Base-by-base conservation (phyloP, 2,113 vertebrate species). In the Lophotis ruficrista region DNA sequence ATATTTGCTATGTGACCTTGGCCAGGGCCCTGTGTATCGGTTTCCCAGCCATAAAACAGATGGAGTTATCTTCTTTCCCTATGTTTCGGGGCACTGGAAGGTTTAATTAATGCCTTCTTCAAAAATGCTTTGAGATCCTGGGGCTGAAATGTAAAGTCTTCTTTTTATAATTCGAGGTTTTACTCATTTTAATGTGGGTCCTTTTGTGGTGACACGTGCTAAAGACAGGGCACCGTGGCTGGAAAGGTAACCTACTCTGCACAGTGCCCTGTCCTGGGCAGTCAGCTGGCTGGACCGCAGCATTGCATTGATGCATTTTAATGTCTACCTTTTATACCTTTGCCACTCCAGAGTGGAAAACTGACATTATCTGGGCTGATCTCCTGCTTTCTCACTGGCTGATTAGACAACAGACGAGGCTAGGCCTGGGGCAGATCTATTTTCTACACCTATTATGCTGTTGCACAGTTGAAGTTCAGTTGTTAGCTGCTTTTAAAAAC, bases 401-500 rank as follows among this genome's bases (percentile, higher is more conserved):
- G 93, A 94, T 96, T 96, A 89, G 94, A 91, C 72, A 60, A 83
- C 51, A 45, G 50, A 90, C 87, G 88, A 97, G 94, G 95, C 94
- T 93, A 95, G 82, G 93, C 95, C 89, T 48, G 31, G 88, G 96
- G 97, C 87, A 93, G 77, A 37, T 66, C 91, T 94, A 61, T 94
- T 97, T 97, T 90, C 95, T 92, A 66, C 47, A 92, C 92, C 66
- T 96, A 92, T 83, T 78, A 85, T 89, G 93, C 87, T 83, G 83
- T 72, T 83, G 79, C 90, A 33, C 50, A 58, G 92, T 93, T 93
- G 91, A 95, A 92, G 89, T 95, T 95, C 69, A 80, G 83, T 89
- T 93, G 93, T 90, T 92, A 92, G 94, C 92, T 81, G 93, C 91
- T 97, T 97, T 97, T 90, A 94, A 96, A 97, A 96, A 97, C 75